Percentiles rank a stretch among this genome's conserved stretches.
Evolutionary conservation across 1,140 invertebrate species (phyloP).

Genomic region (Drosophila nasuta): DNA sequence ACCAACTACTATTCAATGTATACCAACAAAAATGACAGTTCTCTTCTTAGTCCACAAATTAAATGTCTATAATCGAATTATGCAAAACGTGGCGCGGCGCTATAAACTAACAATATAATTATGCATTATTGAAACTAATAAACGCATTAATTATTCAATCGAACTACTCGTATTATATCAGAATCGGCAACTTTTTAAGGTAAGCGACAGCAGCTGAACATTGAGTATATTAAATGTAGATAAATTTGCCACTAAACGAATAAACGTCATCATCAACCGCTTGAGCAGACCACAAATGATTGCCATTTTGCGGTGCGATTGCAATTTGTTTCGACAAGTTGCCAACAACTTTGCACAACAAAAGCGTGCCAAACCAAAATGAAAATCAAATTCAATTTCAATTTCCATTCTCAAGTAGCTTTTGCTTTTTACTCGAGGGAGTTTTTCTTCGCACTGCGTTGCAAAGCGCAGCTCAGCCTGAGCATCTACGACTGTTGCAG

Average conservation of each 20-base stretch:
- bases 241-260: conserved; percentile 10
- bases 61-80: conserved; percentile 31
- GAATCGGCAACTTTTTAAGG: conserved; percentile 21
- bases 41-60: not conserved
- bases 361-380: not conserved
- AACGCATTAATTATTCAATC: not conserved
- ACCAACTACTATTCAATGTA: conserved; percentile 23
- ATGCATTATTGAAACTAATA: conserved; percentile 8
- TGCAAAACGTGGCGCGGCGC: conserved; percentile 66
- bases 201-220: conserved; percentile 1
- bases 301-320: conserved; percentile 18
- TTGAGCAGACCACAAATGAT: not conserved
- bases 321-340: conserved; percentile 15
- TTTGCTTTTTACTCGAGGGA: conserved; percentile 7
- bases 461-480: not conserved
- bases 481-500: not conserved
- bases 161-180: conserved; percentile 2
- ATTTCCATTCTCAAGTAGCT: conserved; percentile 47
- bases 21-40: conserved; percentile 13
- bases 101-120: conserved; percentile 31
- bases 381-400: conserved; percentile 37
- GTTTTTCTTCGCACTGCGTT: not conserved
- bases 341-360: conserved; percentile 11
- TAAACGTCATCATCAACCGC: not conserved
- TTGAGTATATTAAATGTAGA: not conserved